Conservation (phyloP, 1,140 invertebrate genomes). For the Hylaeus volcanicus region DNA sequence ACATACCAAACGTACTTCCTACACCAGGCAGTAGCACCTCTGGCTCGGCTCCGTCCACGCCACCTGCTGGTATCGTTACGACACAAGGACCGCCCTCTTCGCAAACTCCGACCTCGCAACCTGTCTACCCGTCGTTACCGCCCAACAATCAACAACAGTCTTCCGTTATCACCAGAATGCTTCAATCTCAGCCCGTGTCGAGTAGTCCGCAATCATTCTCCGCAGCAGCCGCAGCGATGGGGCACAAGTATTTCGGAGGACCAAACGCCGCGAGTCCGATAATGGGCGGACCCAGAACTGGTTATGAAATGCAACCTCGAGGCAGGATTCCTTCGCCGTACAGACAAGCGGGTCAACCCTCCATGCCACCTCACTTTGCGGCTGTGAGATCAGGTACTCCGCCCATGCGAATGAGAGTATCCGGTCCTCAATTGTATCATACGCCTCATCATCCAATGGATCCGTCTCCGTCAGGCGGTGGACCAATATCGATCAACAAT, state of each 20-base stretch:
- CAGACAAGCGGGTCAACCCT: conserved; percentile 73
- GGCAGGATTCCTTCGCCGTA: conserved; percentile 79
- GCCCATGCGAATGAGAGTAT: conserved; percentile 76
- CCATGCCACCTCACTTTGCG: conserved; percentile 77
- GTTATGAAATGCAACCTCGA: conserved; percentile 75
- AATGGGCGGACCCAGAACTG: conserved; percentile 73
- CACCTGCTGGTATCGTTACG: conserved; percentile 66
- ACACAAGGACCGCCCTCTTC: conserved; percentile 66
- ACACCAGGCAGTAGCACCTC: conserved; percentile 78
- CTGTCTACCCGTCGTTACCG: conserved; percentile 73
- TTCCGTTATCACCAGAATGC: conserved; percentile 84
- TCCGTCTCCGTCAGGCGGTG: conserved; percentile 81
- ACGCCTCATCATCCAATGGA: conserved; percentile 81
- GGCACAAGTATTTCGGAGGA: conserved; percentile 78
- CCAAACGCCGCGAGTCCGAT: conserved; percentile 70
- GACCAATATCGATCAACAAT: conserved; percentile 79
- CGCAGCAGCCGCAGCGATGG: conserved; percentile 78
- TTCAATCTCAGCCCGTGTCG: conserved; percentile 80
- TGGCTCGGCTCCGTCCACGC: conserved; percentile 77
- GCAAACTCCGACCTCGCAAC: conserved; percentile 66
- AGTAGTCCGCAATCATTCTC: conserved; percentile 76
- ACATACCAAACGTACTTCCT: conserved; percentile 73
- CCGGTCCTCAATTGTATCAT: conserved; percentile 79
- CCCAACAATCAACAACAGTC: conserved; percentile 80
- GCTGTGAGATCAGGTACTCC: conserved; percentile 76